Evolutionary conservation across 2,888 invertebrate genomes (phyloP), one percentile per base, ranked within the genome.

Genomic region (Magallana nippona): DNA sequence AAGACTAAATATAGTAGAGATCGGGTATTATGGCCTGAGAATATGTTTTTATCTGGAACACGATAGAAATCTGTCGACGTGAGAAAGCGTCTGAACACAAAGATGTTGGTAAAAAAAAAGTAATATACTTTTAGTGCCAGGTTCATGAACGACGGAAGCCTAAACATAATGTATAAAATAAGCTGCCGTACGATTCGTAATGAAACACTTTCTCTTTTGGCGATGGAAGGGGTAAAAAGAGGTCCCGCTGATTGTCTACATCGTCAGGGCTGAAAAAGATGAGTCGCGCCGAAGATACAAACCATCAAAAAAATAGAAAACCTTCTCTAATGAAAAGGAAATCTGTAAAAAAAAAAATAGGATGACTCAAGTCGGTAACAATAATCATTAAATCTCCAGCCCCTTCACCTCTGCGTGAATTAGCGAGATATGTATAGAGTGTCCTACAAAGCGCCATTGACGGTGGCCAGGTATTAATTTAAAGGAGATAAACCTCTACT

Each of bases 131-230:
- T 19, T 13, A 32, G 22, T 27, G 71, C 13, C 27, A 27, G 71
- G 71, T 71, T 71, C 71, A 71, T 71, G 71, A 71, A 13, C 71
- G 71, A 13, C 71, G 71, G 27, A 71, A 71, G 32, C 27, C 71
- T 27, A 71, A 27, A 71, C 71, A 71, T 22, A 15, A 15, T 71
- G 5, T 44, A 8, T 44, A 8, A 44, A 71, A 71, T 27, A 32
- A 71, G 71, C 11, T 27, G 1, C 71, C 32, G 44, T 44, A 27
- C 71, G 10, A 71, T 32, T 71, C 71, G 27, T 71, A 71, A 71
- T 71, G 27, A 32, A 27, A 71, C 15, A 22, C 27, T 71, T 71
- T 71, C 71, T 71, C 71, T 71, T 71, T 27, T 19, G 17, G n/a
- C 60, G 19, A 3, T 71, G 71, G 27, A 32, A 32, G 71, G 71